Conservation (phyloP, 2,888 invertebrate genomes). For the Phymatocera aterrima region DNA sequence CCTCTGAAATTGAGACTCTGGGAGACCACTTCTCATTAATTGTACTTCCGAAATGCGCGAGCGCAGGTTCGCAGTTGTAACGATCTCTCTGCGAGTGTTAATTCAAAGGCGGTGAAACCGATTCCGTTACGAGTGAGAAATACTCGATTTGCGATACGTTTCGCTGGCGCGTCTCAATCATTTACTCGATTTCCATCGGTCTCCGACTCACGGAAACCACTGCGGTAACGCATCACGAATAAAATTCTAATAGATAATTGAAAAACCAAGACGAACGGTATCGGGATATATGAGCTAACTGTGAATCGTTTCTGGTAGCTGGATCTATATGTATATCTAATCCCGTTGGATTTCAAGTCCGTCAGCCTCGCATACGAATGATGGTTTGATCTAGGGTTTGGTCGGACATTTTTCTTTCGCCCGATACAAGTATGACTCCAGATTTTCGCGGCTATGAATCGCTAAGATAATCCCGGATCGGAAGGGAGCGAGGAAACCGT, state of each 20-base stretch:
- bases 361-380: background rate
- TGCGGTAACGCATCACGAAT: background rate
- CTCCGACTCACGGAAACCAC: background rate
- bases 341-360: background rate
- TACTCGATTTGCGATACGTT: background rate
- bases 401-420: background rate
- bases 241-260: background rate
- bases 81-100: slow-evolving; percentile 24
- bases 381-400: background rate
- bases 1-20: background rate
- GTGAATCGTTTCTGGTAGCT: background rate
- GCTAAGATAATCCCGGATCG: background rate
- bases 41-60: slow-evolving; percentile 30
- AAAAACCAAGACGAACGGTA: background rate
- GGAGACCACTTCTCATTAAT: slow-evolving; percentile 33
- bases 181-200: slow-evolving; percentile 12
- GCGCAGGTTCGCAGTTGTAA: background rate
- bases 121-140: slow-evolving; percentile 19
- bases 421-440: background rate
- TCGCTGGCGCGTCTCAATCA: background rate
- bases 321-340: background rate
- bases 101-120: slow-evolving; percentile 39
- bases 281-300: background rate
- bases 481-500: background rate
- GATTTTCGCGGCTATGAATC: background rate